Base-by-base conservation (phyloP, 37 sponge, comb jelly and placozoan species). In the Ianthella basta region DNA sequence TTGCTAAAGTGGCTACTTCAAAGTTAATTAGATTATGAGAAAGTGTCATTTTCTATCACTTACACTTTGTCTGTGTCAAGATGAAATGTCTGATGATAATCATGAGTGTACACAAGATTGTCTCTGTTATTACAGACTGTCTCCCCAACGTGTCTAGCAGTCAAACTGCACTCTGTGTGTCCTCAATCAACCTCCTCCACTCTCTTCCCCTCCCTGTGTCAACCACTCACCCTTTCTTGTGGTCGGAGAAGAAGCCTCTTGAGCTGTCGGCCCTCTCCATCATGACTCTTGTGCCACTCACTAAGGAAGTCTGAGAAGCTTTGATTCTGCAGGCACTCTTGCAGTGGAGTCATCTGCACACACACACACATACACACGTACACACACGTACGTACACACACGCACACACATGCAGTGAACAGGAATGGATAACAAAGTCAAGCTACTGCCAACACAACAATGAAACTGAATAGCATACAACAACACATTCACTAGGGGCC, bases 211-310 rank as follows among this genome's bases (percentile, higher is more conserved):
- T 44, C 50, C 50, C 50, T 44, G 6, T 8, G 6, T 44, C 50
- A 44, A 8, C 3, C 50, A 44, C 87, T 79, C 21, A 90, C 91
- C 63, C 87, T 82, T 23, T 83, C 82, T 53, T 60, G 59, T 24
- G 91, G 91, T 38, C 34, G 29, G 21, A 83, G 69, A n/a, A 90
- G 72, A 4, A 86, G 80, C 20, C 33, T 23, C 68, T 79, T 90
- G 55, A 90, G 72, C 54, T 86, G 84, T 68, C 56, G 80, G 13
- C 86, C 91, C 13, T 86, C 87, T 18, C 79, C 72, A 54, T 90
- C 91, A 44, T 90, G 87, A 4, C 84, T 79, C 23, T 60, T 86
- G 59, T 90, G 91, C 18, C 81, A 59, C 70, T 90, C 86, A 78
- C 83, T 83, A 19, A 90, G 87, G 63, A 86, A 86, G 29, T 61